phyloP scores from a whole-genome alignment of 2,888 invertebrate genomes.

The Limenitis camilla region DNA sequence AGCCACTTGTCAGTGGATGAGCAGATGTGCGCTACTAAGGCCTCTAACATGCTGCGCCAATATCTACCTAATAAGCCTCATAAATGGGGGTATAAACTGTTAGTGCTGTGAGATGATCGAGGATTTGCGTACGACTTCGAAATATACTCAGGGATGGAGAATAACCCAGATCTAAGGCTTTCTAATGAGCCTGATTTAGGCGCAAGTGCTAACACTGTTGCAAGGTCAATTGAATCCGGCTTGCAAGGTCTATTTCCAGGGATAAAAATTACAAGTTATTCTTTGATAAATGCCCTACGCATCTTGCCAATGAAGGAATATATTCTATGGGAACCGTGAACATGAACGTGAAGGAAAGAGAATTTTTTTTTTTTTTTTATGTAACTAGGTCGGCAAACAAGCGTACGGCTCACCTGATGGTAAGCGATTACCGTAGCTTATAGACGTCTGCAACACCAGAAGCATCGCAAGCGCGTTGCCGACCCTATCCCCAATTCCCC shows the following conservation, averaged over 20 bases:
- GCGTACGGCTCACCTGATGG: no score
- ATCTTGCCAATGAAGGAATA: constrained; percentile 20
- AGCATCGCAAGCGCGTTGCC: no score
- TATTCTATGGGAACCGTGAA: constrained; percentile 18
- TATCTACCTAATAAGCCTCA: constrained; percentile 22
- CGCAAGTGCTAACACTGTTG: constrained; percentile 17
- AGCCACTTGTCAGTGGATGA: constrained; percentile 16
- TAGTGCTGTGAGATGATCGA: constrained; percentile 20
- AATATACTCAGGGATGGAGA: constrained; percentile 18
- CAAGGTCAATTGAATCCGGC: no score
- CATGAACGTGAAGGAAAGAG: no score
- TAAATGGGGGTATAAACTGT: constrained; percentile 22
- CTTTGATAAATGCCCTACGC: constrained; percentile 30
- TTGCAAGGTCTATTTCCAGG: constrained; percentile 28
- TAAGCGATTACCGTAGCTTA: no score
- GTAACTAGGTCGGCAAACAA: no score
- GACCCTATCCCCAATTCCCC: no score
- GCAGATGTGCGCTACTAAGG: constrained; percentile 22
- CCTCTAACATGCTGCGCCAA: constrained; percentile 17
- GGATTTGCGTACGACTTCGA: constrained; percentile 21
- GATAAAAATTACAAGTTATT: constrained; percentile 29
- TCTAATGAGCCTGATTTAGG: constrained; percentile 33
- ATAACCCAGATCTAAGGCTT: constrained; percentile 9
- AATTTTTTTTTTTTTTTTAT: no score
- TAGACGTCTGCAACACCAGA: no score